Percentiles rank a stretch among this genome's conserved stretches.
Conservation (phyloP, 2,797 vertebrate genomes). For the Trichosurus vulpecula region DNA sequence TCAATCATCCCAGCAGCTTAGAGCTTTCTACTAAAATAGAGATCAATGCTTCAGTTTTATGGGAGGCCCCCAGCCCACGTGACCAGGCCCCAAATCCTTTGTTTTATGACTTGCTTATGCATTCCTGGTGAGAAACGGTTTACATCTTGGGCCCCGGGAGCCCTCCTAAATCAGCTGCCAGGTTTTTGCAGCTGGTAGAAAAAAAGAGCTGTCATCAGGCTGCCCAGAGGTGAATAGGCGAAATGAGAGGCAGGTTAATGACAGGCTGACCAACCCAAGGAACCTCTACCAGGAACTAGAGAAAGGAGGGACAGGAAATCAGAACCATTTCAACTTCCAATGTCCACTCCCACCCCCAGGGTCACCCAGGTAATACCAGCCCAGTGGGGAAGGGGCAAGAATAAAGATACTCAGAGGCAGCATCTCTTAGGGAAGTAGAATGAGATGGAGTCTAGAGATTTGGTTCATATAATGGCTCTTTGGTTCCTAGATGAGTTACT, state of each 20-base stretch:
- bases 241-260: constrained; percentile 84
- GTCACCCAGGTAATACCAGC: not conserved
- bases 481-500: not conserved
- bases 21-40: constrained; percentile 83
- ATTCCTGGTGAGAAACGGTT: constrained; percentile 94
- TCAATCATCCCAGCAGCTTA: constrained; percentile 82
- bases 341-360: not conserved
- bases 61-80: constrained; percentile 88
- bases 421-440: not conserved
- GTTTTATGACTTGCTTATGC: constrained; percentile 97
- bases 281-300: not conserved
- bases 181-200: constrained; percentile 89
- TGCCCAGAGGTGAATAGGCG: constrained; percentile 84
- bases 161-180: constrained; percentile 95
- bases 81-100: constrained; percentile 90
- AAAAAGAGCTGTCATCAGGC: constrained; percentile 91
- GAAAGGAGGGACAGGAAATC: not conserved
- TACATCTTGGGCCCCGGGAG: constrained; percentile 91
- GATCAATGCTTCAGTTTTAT: constrained; percentile 92
- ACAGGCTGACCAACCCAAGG: constrained; percentile 68
- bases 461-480: not conserved
- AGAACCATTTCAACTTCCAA: not conserved
- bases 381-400: not conserved
- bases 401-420: not conserved
- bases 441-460: not conserved